Evolutionary conservation across 2,888 invertebrate genomes (phyloP).

Genomic region (Dioctria linearis): DNA sequence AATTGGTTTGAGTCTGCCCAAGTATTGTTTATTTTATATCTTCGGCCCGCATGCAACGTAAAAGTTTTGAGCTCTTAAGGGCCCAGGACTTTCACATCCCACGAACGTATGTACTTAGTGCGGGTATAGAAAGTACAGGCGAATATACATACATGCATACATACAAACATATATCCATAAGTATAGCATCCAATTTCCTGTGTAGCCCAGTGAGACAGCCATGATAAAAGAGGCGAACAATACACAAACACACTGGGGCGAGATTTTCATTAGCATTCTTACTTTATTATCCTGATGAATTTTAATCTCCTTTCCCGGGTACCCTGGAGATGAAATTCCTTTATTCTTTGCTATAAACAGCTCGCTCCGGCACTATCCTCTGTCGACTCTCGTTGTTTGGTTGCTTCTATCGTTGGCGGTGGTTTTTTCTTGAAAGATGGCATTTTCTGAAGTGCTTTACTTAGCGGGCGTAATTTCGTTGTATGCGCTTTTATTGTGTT

Average conservation of each 20-base stretch:
- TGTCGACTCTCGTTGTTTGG: constrained; percentile 4
- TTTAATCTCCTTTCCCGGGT: constrained; percentile 60
- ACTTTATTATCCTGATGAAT: constrained; percentile 62
- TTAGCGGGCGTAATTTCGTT: too few relatives aligned
- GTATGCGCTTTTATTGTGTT: too few relatives aligned
- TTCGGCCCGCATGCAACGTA: constrained; percentile 48
- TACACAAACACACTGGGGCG: constrained; percentile 33
- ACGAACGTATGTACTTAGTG: constrained; percentile 31
- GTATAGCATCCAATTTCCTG: background rate
- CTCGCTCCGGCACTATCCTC: constrained; percentile 3
- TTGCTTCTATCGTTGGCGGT: constrained; percentile 8
- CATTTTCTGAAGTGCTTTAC: background rate
- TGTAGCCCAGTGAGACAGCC: constrained; percentile 19
- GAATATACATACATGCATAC: too few relatives aligned
- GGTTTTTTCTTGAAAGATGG: constrained; percentile 14
- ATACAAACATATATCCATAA: too few relatives aligned
- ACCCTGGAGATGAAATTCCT: constrained; percentile 48
- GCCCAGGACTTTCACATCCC: constrained; percentile 31
- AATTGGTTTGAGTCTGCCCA: background rate
- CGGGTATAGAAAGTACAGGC: constrained; percentile 25
- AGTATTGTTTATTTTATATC: constrained; percentile 47
- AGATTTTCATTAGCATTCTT: constrained; percentile 62
- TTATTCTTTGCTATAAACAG: constrained; percentile 16
- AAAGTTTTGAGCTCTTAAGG: constrained; percentile 28
- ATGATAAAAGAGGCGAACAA: constrained; percentile 46